These are phyloP conservation scores for Platichthys stellatus DNA, from an alignment of 2,113 vertebrate species.

Conservation along the genomic window DNA sequence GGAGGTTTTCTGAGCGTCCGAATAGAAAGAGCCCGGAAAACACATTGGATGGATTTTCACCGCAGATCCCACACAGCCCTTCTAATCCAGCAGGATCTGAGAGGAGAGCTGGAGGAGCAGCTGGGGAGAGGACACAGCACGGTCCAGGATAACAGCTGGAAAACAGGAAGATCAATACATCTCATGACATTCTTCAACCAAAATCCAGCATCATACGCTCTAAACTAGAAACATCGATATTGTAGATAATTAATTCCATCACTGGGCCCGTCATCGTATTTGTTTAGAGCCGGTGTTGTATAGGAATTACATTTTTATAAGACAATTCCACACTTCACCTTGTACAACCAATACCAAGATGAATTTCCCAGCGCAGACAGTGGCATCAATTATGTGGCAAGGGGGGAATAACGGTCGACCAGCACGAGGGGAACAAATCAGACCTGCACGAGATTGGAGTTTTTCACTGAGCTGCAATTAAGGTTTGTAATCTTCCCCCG, in stretches of 20 bases:
- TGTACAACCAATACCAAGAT: neutral
- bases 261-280: too few species aligned
- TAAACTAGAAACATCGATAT: neutral
- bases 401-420: neutral
- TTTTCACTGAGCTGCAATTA: neutral
- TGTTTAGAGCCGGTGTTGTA: too few species aligned
- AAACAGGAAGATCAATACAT: conserved; percentile 23
- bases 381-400: neutral
- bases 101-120: neutral
- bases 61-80: conserved; percentile 7
- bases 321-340: too few species aligned
- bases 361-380: neutral
- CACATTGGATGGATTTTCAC: conserved; percentile 30
- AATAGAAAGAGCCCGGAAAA: conserved; percentile 15
- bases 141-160: conserved; percentile 22
- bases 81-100: conserved; percentile 3
- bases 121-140: conserved; percentile 7
- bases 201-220: neutral
- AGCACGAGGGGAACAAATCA: neutral
- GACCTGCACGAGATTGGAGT: neutral
- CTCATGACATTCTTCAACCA: neutral
- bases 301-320: too few species aligned
- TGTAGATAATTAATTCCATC: neutral
- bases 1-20: neutral
- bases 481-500: neutral